Evolutionary conservation across 2,888 invertebrate species (phyloP), one percentile per base, ranked within the genome.

Genomic region (Coelopa pilipes): DNA sequence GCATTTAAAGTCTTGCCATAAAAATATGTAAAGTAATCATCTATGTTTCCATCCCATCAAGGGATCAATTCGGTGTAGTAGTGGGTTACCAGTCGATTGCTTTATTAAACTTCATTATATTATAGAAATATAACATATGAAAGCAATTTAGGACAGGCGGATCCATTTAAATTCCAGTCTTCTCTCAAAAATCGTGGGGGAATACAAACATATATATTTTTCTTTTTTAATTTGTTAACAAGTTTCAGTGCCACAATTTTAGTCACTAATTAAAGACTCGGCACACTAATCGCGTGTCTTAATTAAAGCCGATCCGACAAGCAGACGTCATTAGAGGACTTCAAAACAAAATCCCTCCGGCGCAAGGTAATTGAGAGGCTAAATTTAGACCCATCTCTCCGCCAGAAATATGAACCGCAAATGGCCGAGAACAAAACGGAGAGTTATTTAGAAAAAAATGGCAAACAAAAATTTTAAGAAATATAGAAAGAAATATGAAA

Each of bases 301-400:
- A 55, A 12, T 55, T 55, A 55, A 55, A 55, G n/a, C n/a, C n/a
- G n/a, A 55, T 55, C 19, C 55, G 55, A 55, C 55, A 55, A 55
- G 10, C 55, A 55, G 55, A 12, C n/a, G 55, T 10, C n/a, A 55
- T n/a, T n/a, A n/a, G n/a, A n/a, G n/a, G n/a, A n/a, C n/a, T 7
- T 15, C n/a, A n/a, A 12, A 55, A 55, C 1, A 55, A 55, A 55
- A 55, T 19, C 19, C 59, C 19, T 59, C 11, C 55, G 7, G 19
- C 7, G 1, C 7, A 5, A 55, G 55, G 55, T 21, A 59, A 59
- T 59, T 59, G 21, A 59, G 21, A 21, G 13, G 24, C 19, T 59
- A 59, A 59, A 59, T 59, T 24, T 59, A 17, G 59, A 17, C 13
- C 24, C 13, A 59, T 59, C 13, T 59, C n/a, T n/a, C n/a, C n/a